Evolutionary conservation across 2,888 invertebrate species (phyloP), one percentile per base, ranked within the genome.

Genomic region (Xylocampa areola): DNA sequence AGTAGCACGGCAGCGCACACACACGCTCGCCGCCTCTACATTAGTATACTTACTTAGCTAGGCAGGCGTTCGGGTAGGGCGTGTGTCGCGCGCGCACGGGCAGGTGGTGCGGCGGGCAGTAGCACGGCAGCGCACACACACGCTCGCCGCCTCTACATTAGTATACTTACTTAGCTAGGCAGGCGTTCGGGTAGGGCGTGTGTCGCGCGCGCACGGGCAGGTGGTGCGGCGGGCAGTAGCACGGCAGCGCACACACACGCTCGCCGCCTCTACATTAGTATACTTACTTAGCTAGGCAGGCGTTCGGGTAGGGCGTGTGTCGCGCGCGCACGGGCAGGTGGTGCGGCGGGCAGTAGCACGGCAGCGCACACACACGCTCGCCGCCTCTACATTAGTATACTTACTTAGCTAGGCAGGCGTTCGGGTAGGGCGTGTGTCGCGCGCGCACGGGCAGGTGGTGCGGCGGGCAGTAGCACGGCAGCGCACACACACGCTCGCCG

Each of bases 311-410:
- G 0, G 97, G 97, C 66, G 96, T 95, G 0, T 97, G 97, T 47
- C 95, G 89, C 1, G 97, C 97, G 86, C 97, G 97, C 47, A 98
- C 98, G 1, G 98, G 98, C 14, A 97, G 95, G 86, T 97, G 97
- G 82, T 97, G 97, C 1, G 96, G 95, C 0, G 97, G 96, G 82
- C 98, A 98, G 87, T 97, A 97, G 91, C 98, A 98, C 0, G 98
- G 98, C 58, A 98, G 90, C 0, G 96, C 95, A 1, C n/a, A n/a
- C n/a, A n/a, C n/a, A n/a, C n/a, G n/a, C n/a, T n/a, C n/a, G 96
- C 95, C 51, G 57, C 85, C 6, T n/a, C n/a, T n/a, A n/a, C n/a
- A 21, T 2, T 21, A 5, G 21, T 21, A 5, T 5, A 21, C 21
- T 2, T 21, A 21, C 21, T 21, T 21, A 5, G 21, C 21, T 21